Conservation (phyloP, 2,113 vertebrate genomes). For the Arothron firmamentum region DNA sequence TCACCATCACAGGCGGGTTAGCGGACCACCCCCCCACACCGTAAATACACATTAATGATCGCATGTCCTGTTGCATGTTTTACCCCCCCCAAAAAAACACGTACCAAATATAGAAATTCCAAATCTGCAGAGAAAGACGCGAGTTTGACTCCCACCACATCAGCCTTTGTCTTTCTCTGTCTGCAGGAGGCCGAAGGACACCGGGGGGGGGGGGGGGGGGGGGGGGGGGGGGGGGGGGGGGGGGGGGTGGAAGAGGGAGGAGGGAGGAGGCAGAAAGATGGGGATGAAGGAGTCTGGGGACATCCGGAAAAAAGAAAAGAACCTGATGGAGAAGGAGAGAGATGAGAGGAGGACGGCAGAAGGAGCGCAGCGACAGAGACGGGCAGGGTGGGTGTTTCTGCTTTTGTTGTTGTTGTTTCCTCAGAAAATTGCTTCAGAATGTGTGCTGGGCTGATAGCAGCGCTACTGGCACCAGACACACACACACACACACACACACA, state of each 20-base stretch:
- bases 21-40: too few species aligned
- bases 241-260: conserved; percentile 3
- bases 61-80: too few species aligned
- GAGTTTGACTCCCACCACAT: conserved; percentile 5
- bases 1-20: too few species aligned
- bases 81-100: too few species aligned
- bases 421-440: conserved; percentile 54
- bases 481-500: conserved; percentile 7
- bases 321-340: conserved; percentile 25
- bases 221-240: neutral
- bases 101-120: too few species aligned
- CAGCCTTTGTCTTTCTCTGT: conserved; percentile 1
- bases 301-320: conserved; percentile 22
- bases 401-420: conserved; percentile 57
- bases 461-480: conserved; percentile 54
- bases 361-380: conserved; percentile 16
- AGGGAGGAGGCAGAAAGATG: conserved; percentile 15
- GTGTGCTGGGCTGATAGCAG: conserved; percentile 63
- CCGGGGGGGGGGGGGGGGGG: conserved; percentile 6
- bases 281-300: conserved; percentile 30
- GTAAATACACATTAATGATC: too few species aligned
- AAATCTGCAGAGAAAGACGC: neutral
- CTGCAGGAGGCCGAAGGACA: too few species aligned
- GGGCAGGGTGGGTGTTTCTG: conserved; percentile 36
- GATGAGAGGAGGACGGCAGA: conserved; percentile 29